phyloP scores from a whole-genome alignment of 2,113 vertebrate genomes.

The Oncorhynchus masou region DNA sequence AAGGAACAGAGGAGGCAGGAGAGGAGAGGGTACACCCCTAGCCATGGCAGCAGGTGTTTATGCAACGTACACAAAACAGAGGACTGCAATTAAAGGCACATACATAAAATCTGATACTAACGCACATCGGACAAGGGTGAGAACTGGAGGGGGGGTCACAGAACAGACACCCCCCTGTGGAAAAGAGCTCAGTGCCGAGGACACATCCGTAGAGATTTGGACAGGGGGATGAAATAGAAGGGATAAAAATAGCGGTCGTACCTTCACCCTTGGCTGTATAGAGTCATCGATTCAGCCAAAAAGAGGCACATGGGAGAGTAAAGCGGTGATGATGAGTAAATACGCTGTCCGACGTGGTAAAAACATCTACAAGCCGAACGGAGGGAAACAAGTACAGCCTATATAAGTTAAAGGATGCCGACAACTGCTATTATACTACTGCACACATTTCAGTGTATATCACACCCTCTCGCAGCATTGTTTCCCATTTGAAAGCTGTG shows the following conservation, averaged over 20 bases:
- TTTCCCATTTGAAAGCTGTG: no score
- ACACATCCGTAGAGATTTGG: not conserved
- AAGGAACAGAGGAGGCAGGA: conserved; percentile 28
- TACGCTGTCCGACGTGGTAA: not conserved
- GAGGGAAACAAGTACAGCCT: not conserved
- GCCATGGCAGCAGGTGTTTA: conserved; percentile 46
- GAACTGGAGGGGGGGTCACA: not conserved
- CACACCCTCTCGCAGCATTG: no score
- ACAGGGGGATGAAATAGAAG: not conserved
- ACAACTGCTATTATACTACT: no score
- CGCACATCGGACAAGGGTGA: conserved; percentile 28
- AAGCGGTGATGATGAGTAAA: not conserved
- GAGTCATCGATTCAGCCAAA: conserved; percentile 42
- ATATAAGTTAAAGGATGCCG: not conserved
- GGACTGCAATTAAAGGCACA: conserved; percentile 45
- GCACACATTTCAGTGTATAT: no score
- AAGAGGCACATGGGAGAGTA: conserved; percentile 32
- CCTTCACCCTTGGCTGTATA: conserved; percentile 25
- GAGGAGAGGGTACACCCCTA: conserved; percentile 28
- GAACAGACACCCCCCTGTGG: conserved; percentile 41
- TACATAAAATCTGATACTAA: conserved; percentile 48
- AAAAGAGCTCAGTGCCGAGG: not conserved
- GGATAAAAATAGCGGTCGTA: not conserved
- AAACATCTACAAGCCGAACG: no score
- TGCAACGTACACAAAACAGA: conserved; percentile 54